These are phyloP conservation scores for Lithobates sylvaticus DNA, from an alignment of 2,797 vertebrate species.

Conservation along the genomic window DNA sequence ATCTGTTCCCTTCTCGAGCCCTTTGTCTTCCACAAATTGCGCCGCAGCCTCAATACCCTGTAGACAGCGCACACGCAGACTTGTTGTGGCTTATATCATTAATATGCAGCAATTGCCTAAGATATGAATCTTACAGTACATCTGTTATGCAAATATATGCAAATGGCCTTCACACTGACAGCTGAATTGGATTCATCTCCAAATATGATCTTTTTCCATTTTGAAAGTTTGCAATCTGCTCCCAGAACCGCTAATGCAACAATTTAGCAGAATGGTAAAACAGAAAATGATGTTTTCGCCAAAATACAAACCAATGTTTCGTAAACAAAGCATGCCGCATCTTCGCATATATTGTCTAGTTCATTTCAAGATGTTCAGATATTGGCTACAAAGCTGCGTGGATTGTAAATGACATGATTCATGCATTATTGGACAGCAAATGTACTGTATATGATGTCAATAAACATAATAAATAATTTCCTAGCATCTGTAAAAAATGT, in stretches of 20 bases:
- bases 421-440: neutral
- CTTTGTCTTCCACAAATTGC: conserved; percentile 84
- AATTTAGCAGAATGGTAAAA: conserved; percentile 84
- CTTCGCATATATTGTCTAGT: conserved; percentile 76
- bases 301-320: conserved; percentile 80
- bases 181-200: conserved; percentile 82
- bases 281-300: conserved; percentile 80
- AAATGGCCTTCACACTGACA: conserved; percentile 81
- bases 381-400: conserved; percentile 72
- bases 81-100: conserved; percentile 81
- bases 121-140: conserved; percentile 88
- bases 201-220: conserved; percentile 83
- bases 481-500: neutral
- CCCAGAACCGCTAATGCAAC: conserved; percentile 83
- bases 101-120: conserved; percentile 87
- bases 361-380: conserved; percentile 73
- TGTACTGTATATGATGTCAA: neutral
- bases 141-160: conserved; percentile 90
- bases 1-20: conserved; percentile 78
- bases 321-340: conserved; percentile 78
- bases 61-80: conserved; percentile 84
- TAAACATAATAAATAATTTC: neutral
- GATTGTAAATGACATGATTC: conserved; percentile 4
- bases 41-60: conserved; percentile 80
- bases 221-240: conserved; percentile 88